Evolutionary conservation across 2,797 vertebrate genomes (phyloP).

Genomic region (Gymnocypris eckloni): DNA sequence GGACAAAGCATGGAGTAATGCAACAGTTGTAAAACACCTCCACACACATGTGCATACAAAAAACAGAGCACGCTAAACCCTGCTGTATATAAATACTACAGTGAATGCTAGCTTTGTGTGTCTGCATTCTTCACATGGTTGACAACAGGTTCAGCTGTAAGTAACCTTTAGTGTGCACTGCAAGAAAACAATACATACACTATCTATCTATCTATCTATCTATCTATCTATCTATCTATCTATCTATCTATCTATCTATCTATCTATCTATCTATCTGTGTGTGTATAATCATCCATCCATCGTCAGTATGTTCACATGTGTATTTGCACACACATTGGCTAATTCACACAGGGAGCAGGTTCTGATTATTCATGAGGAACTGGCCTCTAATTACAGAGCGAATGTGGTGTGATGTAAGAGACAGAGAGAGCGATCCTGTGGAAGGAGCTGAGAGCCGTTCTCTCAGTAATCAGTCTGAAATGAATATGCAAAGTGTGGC

Average conservation of each 20-base stretch:
- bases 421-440: slow-evolving; percentile 36
- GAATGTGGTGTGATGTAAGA: slow-evolving; percentile 45
- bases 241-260: not conserved
- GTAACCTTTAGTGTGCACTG: slow-evolving; percentile 6
- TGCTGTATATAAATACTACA: slow-evolving; percentile 30
- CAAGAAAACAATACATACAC: not conserved
- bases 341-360: slow-evolving; percentile 40
- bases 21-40: slow-evolving; percentile 5
- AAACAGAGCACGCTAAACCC: not conserved
- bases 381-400: slow-evolving; percentile 48
- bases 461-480: slow-evolving; percentile 67
- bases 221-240: not conserved
- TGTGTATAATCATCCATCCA: not conserved
- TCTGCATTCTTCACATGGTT: slow-evolving; percentile 36
- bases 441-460: slow-evolving; percentile 48
- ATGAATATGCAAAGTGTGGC: slow-evolving; percentile 76
- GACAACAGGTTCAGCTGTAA: slow-evolving; percentile 35
- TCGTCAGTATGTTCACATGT: slow-evolving; percentile 8
- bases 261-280: not conserved
- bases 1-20: not conserved
- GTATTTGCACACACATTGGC: slow-evolving; percentile 31
- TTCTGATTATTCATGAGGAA: slow-evolving; percentile 53
- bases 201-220: not conserved
- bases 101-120: slow-evolving; percentile 49
- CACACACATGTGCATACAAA: not conserved